phyloP scores from a whole-genome alignment of 2,797 vertebrate species.

The Galagoides demidoff region DNA sequence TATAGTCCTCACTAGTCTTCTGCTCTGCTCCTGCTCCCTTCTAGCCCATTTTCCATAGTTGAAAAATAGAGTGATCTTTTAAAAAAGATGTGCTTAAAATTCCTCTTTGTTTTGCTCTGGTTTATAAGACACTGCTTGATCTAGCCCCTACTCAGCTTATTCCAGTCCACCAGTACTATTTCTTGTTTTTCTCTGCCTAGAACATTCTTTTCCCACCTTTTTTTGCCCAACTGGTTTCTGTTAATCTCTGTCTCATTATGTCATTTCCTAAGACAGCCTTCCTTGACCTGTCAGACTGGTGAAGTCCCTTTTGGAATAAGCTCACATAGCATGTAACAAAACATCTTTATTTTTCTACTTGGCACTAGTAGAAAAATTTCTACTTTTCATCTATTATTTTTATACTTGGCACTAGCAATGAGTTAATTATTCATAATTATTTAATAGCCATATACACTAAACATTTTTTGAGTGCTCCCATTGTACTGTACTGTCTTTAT shows the following conservation, averaged over 20 bases:
- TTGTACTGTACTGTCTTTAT: not conserved
- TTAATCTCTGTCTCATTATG: not conserved
- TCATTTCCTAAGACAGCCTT: not conserved
- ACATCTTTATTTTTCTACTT: slow-evolving; percentile 18
- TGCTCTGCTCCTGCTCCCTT: not conserved
- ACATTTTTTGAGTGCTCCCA: not conserved
- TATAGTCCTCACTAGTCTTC: not conserved
- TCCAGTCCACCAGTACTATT: not conserved
- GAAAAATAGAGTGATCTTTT: not conserved
- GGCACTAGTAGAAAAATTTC: too few relatives aligned
- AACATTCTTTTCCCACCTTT: not conserved
- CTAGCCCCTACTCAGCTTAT: not conserved
- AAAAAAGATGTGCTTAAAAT: not conserved
- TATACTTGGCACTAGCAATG: not conserved
- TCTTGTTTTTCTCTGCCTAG: not conserved
- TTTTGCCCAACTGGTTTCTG: not conserved
- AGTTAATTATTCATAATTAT: slow-evolving; percentile 20
- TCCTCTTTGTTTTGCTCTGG: not conserved
- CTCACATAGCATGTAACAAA: not conserved
- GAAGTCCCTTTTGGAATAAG: slow-evolving; percentile 11
- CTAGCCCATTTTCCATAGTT: not conserved
- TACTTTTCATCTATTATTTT: too few relatives aligned
- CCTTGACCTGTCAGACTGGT: not conserved
- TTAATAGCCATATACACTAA: not conserved
- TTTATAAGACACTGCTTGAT: not conserved